These are phyloP conservation scores for Myripristis murdjan DNA, from an alignment of 2,797 vertebrate species.

Conservation along the genomic window DNA sequence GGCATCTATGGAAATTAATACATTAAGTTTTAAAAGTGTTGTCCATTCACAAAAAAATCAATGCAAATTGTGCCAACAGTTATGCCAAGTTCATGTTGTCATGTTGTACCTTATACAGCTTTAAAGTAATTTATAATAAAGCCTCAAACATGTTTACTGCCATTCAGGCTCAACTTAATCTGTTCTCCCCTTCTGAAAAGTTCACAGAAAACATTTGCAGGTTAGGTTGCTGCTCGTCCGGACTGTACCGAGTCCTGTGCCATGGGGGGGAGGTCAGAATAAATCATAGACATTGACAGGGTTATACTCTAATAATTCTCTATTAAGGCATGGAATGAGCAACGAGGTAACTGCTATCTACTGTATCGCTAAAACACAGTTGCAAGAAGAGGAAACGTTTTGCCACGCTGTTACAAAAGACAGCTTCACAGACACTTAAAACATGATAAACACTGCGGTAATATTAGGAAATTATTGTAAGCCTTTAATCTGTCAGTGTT, in stretches of 20 bases:
- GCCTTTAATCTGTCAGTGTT: neutral
- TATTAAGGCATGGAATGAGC: constrained; percentile 70
- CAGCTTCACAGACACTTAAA: constrained; percentile 16
- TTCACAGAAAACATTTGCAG: neutral
- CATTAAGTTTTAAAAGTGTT: too few species aligned
- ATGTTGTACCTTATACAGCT: too few species aligned
- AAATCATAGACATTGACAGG: constrained; percentile 9
- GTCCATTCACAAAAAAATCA: too few species aligned
- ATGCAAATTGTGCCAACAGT: too few species aligned
- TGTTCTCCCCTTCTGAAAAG: neutral
- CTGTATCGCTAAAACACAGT: constrained; percentile 50
- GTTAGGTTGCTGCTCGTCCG: neutral
- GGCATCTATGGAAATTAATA: too few species aligned
- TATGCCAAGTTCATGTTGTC: too few species aligned
- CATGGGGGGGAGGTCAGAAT: neutral
- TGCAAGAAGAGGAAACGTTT: constrained; percentile 4
- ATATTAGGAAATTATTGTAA: neutral
- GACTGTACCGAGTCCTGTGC: too few species aligned
- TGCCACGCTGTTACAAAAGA: neutral
- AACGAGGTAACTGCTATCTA: constrained; percentile 51
- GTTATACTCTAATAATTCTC: constrained; percentile 11
- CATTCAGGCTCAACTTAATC: neutral
- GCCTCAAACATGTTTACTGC: too few species aligned
- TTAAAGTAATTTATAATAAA: too few species aligned
- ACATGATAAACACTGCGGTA: constrained; percentile 8